These are phyloP conservation scores for Pseudonaja textilis DNA, from an alignment of 2,113 vertebrate species.

Conservation along the genomic window DNA sequence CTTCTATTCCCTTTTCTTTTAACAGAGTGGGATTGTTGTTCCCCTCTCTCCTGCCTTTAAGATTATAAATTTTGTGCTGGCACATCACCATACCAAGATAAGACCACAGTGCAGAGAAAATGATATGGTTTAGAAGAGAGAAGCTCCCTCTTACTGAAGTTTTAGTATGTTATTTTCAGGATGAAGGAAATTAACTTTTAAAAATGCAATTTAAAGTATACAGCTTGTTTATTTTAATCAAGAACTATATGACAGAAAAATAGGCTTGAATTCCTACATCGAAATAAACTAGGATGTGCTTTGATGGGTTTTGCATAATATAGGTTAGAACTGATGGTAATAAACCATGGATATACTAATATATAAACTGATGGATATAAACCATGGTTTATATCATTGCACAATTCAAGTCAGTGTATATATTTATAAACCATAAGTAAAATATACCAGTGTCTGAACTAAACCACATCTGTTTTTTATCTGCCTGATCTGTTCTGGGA, in stretches of 20 bases:
- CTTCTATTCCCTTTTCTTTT: background rate
- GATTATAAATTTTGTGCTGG: background rate
- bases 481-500: background rate
- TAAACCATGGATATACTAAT: too few species aligned
- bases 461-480: background rate
- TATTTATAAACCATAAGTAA: background rate
- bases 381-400: background rate
- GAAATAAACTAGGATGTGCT: background rate
- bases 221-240: background rate
- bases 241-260: background rate
- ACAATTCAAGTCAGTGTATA: background rate
- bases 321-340: background rate
- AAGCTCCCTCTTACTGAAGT: background rate
- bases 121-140: background rate
- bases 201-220: conserved; percentile 1
- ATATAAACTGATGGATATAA: too few species aligned
- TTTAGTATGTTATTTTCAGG: conserved; percentile 4
- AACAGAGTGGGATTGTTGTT: background rate
- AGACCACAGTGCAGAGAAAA: background rate
- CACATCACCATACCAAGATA: background rate
- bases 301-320: background rate
- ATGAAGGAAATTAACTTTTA: background rate
- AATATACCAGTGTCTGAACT: background rate
- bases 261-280: background rate
- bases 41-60: background rate